These are phyloP conservation scores for Cryptoleucopteryx plumbea DNA, from an alignment of 2,113 vertebrate genomes.

Conservation along the genomic window DNA sequence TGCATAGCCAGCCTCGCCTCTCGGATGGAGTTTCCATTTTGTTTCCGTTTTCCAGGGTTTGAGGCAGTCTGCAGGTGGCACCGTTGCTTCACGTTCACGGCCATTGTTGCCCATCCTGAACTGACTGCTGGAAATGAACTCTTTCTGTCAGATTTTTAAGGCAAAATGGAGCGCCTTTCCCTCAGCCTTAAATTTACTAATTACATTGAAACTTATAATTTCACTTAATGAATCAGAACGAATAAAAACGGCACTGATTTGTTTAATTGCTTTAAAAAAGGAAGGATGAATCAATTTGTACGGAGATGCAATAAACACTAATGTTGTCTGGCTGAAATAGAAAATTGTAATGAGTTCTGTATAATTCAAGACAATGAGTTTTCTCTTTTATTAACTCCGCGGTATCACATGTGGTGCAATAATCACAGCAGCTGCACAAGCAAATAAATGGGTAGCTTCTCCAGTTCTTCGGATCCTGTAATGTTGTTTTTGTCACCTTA, in stretches of 20 bases:
- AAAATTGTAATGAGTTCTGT: background rate
- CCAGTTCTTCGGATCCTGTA: background rate
- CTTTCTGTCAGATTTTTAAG: background rate
- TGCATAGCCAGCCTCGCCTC: accelerated
- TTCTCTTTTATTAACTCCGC: background rate
- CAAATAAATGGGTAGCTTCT: background rate
- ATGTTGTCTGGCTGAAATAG: background rate
- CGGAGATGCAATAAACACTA: background rate
- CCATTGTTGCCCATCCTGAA: accelerated
- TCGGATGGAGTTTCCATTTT: accelerated
- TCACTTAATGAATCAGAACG: background rate
- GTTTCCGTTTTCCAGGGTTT: background rate
- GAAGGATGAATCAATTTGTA: background rate
- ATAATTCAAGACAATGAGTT: background rate
- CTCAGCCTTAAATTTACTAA: background rate
- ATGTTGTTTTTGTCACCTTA: accelerated
- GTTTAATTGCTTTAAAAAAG: background rate
- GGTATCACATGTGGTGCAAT: background rate
- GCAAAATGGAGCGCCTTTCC: background rate
- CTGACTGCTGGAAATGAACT: background rate
- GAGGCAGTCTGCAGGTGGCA: conserved; percentile 32
- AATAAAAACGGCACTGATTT: background rate
- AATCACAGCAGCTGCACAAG: background rate
- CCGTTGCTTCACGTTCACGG: background rate
- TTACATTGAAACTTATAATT: background rate